phyloP scores from a whole-genome alignment of 2,797 vertebrate genomes.

The Pipistrellus pipistrellus region DNA sequence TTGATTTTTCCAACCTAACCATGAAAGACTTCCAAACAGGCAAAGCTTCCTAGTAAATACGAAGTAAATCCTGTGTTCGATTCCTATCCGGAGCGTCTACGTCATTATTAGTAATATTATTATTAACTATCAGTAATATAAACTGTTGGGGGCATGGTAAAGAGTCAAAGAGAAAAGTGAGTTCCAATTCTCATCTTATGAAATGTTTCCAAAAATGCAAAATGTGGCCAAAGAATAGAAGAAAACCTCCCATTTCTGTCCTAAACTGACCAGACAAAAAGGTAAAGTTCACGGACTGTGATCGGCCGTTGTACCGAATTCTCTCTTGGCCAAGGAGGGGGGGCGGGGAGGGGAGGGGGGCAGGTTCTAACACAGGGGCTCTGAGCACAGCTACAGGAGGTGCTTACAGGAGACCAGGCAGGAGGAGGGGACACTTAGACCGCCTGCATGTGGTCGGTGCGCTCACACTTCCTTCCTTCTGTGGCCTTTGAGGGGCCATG shows the following conservation, averaged over 20 bases:
- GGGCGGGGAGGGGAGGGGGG: no score
- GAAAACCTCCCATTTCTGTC: background rate
- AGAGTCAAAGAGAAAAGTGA: slow-evolving; percentile 10
- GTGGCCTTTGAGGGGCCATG: background rate
- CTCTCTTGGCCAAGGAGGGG: background rate
- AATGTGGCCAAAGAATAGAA: background rate
- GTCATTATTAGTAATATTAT: background rate
- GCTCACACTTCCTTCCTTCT: background rate
- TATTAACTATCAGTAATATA: background rate
- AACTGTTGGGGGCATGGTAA: background rate
- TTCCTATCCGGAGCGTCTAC: background rate
- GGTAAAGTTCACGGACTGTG: background rate
- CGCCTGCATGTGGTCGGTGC: no score
- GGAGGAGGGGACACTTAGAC: background rate
- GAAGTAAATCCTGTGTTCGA: background rate
- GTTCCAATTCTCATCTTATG: background rate
- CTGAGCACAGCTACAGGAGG: background rate
- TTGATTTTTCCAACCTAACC: background rate
- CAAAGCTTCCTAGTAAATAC: background rate
- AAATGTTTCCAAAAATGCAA: background rate
- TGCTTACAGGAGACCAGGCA: background rate
- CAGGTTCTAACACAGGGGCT: background rate
- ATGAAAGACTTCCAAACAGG: background rate
- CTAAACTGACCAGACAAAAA: background rate
- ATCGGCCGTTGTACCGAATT: background rate